Base-by-base conservation (phyloP, 2,888 invertebrate species). In the Polymixis lichenea region DNA sequence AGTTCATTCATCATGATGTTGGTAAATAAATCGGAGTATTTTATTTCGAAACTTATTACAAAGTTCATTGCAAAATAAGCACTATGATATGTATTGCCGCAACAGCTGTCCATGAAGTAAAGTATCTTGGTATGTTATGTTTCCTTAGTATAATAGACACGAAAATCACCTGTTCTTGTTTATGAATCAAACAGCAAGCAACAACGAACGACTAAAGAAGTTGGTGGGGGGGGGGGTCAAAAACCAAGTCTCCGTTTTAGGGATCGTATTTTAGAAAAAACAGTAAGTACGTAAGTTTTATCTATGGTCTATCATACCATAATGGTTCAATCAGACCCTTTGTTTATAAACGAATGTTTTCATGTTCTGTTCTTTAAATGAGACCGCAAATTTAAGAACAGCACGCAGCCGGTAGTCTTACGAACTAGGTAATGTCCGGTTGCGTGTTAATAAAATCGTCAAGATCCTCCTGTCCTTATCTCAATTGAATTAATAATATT, bases 131-230 rank as follows among this genome's bases (percentile, higher is more conserved):
- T 65, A 60, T 43, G 53, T 89, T 88, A 91, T 92, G 90, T 61
- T 83, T 77, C 68, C 91, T 88, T 91, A 77, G 91, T 92, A 86
- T 75, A 87, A 87, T 78, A 78, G 85, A 88, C 78, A 75, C 81
- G 75, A 86, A 89, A 89, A 91, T 92, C 91, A 92, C 90, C 91
- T 91, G 91, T 91, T 91, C 86, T 82, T 85, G 74, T 75, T 77
- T 76, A 75, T 77, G 77, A 68, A 74, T 66, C 61, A 68, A 72
- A 65, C 61, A 15, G n/a, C 49, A 74, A 53, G 38, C 28, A 25
- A 28, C 28, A 5, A 32, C 19, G 1, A 2, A 1, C 6, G 15
- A 19, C 17, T 19, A 51, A 32, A 28, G 28, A 38, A 38, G 38
- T 3, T 6, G 32, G 32, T 32, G 2, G 32, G 32, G 32, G 32